Percentiles rank a stretch among this genome's conserved stretches.
These are phyloP conservation scores for Notoglanidium macrostoma DNA, from an alignment of 2,797 vertebrate genomes.

Conservation along the genomic window DNA sequence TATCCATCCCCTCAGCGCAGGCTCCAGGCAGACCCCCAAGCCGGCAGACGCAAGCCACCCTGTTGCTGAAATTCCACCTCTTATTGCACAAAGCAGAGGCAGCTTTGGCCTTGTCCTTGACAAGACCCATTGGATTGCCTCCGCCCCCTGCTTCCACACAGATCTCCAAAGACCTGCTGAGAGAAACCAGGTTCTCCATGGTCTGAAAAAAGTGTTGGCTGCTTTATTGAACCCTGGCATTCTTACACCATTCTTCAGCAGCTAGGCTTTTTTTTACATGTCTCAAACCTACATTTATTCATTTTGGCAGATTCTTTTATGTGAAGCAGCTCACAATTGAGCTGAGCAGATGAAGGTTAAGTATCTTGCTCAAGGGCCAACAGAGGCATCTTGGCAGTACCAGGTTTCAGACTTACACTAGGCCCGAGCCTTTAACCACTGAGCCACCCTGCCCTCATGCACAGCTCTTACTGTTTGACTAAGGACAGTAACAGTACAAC, in stretches of 20 bases:
- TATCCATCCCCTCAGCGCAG: conserved; percentile 63
- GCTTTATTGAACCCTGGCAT: conserved; percentile 52
- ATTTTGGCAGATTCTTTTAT: conserved; percentile 26
- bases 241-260: conserved; percentile 57
- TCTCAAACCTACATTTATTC: conserved; percentile 13
- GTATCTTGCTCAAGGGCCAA: background rate
- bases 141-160: conserved; percentile 51
- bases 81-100: conserved; percentile 61
- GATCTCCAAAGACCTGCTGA: conserved; percentile 62
- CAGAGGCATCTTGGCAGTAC: background rate
- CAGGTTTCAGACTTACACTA: background rate
- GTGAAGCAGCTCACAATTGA: conserved; percentile 10
- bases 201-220: conserved; percentile 66
- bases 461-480: background rate
- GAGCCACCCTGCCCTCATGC: background rate
- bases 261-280: conserved; percentile 41
- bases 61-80: conserved; percentile 54
- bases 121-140: conserved; percentile 63
- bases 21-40: conserved; percentile 64
- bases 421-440: background rate
- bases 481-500: background rate
- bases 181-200: conserved; percentile 74
- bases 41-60: conserved; percentile 63
- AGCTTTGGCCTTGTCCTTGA: conserved; percentile 76
- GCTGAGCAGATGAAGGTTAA: conserved; percentile 8